Evolutionary conservation across 2,797 vertebrate species (phyloP).

Genomic region (Bradypodion ventrale): DNA sequence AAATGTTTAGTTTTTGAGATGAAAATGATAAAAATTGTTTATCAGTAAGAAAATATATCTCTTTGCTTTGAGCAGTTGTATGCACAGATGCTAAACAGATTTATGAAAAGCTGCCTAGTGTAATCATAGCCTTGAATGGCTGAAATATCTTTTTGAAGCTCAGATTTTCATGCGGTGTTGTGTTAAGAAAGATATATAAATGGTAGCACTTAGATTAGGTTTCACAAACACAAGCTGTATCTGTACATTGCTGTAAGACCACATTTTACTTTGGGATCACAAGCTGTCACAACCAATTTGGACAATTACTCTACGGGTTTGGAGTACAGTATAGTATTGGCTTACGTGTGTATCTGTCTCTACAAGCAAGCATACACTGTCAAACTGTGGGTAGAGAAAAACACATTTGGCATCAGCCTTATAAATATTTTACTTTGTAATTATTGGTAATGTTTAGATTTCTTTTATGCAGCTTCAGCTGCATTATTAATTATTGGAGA

Average conservation of each 20-base stretch:
- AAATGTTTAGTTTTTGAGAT: slow-evolving; percentile 29
- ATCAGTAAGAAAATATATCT: slow-evolving; percentile 38
- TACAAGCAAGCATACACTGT: background rate
- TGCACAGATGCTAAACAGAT: slow-evolving; percentile 4
- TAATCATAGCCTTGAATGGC: background rate
- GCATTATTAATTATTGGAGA: background rate
- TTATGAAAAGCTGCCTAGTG: slow-evolving; percentile 19
- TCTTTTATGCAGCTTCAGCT: background rate
- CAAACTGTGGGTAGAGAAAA: slow-evolving; percentile 18
- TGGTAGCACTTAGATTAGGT: background rate
- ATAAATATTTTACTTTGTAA: background rate
- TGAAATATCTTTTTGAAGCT: slow-evolving; percentile 7
- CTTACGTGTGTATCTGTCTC: background rate
- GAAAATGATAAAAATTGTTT: slow-evolving; percentile 32
- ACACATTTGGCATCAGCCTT: background rate
- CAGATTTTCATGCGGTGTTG: slow-evolving; percentile 19
- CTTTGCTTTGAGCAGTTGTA: slow-evolving; percentile 28
- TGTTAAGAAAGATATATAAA: background rate
- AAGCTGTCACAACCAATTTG: background rate
- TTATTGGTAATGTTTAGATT: slow-evolving; percentile 1
- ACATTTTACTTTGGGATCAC: slow-evolving; percentile 13
- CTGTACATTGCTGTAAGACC: background rate
- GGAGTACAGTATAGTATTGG: background rate
- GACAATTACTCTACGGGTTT: background rate
- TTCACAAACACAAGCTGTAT: background rate